Evolutionary conservation across 2,888 invertebrate genomes (phyloP).

Genomic region (Sminthurides aquaticus): DNA sequence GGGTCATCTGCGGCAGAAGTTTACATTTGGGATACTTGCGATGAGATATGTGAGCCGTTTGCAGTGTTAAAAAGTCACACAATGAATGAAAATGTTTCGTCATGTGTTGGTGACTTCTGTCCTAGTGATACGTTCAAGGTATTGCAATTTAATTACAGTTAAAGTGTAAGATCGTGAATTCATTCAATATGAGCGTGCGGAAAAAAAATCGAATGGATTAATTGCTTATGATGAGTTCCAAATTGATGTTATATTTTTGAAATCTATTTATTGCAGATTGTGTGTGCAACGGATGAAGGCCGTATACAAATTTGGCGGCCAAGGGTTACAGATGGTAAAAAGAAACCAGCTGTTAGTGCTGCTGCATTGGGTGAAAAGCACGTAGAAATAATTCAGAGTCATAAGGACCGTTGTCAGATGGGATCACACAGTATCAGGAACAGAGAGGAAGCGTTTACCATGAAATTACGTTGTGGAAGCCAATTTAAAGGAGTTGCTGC

Average conservation of each 20-base stretch:
- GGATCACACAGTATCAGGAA: background rate
- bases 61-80: constrained; percentile 1
- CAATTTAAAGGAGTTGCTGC: background rate
- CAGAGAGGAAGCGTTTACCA: background rate
- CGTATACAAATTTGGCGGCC: constrained; percentile 65
- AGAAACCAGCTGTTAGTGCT: background rate
- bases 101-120: constrained; percentile 15
- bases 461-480: background rate
- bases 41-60: constrained; percentile 8
- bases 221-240: too few relatives aligned
- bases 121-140: constrained; percentile 22
- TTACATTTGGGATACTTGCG: constrained; percentile 69
- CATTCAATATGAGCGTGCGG: too few relatives aligned
- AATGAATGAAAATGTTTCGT: background rate
- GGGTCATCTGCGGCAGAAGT: constrained; percentile 83
- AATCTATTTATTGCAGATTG: constrained; percentile 52
- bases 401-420: background rate
- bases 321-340: background rate
- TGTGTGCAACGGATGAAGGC: constrained; percentile 78
- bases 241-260: too few relatives aligned
- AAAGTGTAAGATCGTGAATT: too few relatives aligned
- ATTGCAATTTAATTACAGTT: background rate
- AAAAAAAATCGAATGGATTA: too few relatives aligned
- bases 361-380: background rate
- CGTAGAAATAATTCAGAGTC: background rate